Evolutionary conservation across 2,888 invertebrate species (phyloP).

Genomic region (Eledona agricola): DNA sequence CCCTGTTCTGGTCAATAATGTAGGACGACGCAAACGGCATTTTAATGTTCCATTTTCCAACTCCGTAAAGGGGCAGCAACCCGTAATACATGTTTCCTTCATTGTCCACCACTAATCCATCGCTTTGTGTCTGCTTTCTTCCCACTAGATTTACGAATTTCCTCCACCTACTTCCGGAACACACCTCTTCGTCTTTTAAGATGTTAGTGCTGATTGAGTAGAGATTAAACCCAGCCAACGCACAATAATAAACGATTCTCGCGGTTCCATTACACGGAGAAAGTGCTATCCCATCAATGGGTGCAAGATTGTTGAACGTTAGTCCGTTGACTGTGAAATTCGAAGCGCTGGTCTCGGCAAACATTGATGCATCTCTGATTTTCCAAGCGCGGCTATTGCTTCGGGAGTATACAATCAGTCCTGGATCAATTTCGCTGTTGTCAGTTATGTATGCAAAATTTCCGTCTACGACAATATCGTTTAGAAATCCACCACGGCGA

Average conservation of each 20-base stretch:
- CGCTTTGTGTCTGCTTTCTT: constrained; percentile 72
- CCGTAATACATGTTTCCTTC: constrained; percentile 73
- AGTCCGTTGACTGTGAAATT: constrained; percentile 68
- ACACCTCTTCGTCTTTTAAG: constrained; percentile 66
- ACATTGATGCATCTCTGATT: constrained; percentile 72
- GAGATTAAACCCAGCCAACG: constrained; percentile 57
- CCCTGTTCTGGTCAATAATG: constrained; percentile 66
- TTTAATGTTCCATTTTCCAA: constrained; percentile 75
- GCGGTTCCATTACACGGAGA: constrained; percentile 63
- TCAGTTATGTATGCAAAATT: constrained; percentile 74
- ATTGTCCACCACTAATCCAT: constrained; percentile 74
- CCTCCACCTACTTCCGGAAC: constrained; percentile 49
- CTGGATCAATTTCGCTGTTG: constrained; percentile 70
- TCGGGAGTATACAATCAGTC: constrained; percentile 73
- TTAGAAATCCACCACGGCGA: constrained; percentile 68
- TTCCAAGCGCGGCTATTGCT: constrained; percentile 72
- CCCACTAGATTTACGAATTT: constrained; percentile 46
- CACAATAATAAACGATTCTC: constrained; percentile 51
- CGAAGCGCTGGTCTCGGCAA: constrained; percentile 67
- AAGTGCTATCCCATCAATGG: constrained; percentile 76
- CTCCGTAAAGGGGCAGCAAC: constrained; percentile 72
- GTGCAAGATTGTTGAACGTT: constrained; percentile 65
- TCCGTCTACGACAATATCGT: constrained; percentile 73
- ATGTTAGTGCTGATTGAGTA: constrained; percentile 71
- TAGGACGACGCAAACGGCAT: constrained; percentile 64